Conservation (phyloP, 2,797 vertebrate genomes). For the Todus mexicanus region DNA sequence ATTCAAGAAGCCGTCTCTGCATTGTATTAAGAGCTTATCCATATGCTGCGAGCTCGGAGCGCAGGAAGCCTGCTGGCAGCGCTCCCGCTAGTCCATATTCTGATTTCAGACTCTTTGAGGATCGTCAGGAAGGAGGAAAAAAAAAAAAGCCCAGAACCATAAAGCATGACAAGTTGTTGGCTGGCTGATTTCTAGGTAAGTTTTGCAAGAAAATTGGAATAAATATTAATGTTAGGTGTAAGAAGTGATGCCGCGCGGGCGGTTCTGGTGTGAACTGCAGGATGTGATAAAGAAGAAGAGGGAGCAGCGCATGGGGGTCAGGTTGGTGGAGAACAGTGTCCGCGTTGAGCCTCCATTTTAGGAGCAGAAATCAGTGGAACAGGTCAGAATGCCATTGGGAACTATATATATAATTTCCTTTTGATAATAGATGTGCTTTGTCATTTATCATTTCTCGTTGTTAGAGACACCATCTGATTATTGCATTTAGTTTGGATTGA, state of each 20-base stretch:
- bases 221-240: neutral
- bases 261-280: neutral
- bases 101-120: neutral
- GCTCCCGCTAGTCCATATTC: neutral
- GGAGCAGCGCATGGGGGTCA: neutral
- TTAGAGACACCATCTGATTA: neutral
- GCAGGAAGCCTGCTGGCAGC: conserved; percentile 39
- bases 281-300: neutral
- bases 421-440: neutral
- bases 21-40: conserved; percentile 35
- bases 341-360: neutral
- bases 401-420: neutral
- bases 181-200: neutral
- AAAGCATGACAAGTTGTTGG: neutral
- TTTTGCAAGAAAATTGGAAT: neutral
- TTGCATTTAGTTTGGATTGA: neutral
- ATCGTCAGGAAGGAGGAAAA: neutral
- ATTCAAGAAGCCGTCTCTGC: neutral
- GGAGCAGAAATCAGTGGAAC: neutral
- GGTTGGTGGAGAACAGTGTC: neutral
- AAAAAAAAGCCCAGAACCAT: neutral
- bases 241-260: accelerated
- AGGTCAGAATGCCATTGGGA: neutral
- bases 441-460: accelerated
- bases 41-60: neutral